Evolutionary conservation across 1,140 invertebrate genomes (phyloP), one percentile per base, ranked within the genome.

Genomic region (Diabrotica virgifera): DNA sequence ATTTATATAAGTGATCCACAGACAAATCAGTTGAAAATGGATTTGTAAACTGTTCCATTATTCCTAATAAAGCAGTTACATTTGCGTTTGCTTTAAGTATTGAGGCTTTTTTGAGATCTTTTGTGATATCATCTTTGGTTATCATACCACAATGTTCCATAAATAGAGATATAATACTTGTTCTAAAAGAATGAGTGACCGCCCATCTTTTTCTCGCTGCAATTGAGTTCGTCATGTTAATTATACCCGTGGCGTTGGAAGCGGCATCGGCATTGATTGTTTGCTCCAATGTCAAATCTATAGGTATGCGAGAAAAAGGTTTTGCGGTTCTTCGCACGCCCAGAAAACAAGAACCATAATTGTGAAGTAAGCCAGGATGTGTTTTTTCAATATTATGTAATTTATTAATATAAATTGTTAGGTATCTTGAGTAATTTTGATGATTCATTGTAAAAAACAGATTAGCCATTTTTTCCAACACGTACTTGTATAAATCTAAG

Each of bases 221-320:
- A 50, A 70, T 61, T 5, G 70, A 71, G 52, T 72, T 67, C 52
- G 64, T 70, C 9, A 71, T 38, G 54, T 70, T 62, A 51, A 59
- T 60, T 12, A 71, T 64, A 36, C 67, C 70, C 58, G 67, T 52
- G 12, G 61, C 59, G 40, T 9, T 54, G 52, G 61, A 55, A 51
- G 61, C 66, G 24, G 68, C 65, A 65, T 68, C 65, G 37, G 60
- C 62, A 60, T 70, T 71, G 55, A 67, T 71, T 65, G 70, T 63
- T 64, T 66, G 63, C 52, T 68, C 67, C 0, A 68, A 36, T 46
- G 63, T 66, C 10, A 68, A 40, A 62, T 68, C 69, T 36, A 70
- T 54, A 6, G 66, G 61, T 46, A 60, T 59, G 46, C 62, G 62
- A 1, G 63, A 70, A 46, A 67, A 67, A 10, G 65, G 59, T 54